phyloP scores from a whole-genome alignment of 2,888 invertebrate species.

The Campoplex nolae region DNA sequence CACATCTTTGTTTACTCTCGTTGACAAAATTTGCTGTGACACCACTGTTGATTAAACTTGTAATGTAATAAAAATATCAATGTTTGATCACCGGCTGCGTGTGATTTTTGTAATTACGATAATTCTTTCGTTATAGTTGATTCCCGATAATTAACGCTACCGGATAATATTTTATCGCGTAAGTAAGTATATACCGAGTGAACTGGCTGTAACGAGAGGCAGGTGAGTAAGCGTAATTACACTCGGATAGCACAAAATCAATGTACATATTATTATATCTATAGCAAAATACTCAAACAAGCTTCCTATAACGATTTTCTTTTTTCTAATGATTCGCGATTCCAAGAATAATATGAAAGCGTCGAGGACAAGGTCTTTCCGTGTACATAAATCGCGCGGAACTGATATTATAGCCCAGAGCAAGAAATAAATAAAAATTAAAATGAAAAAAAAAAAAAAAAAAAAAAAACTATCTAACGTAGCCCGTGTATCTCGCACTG shows the following conservation, averaged over 20 bases:
- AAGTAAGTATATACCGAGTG: neutral
- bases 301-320: conserved; percentile 47
- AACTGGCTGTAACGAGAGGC: conserved; percentile 28
- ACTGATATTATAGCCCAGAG: conserved; percentile 54
- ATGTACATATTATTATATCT: neutral
- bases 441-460: conserved; percentile 16
- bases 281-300: conserved; percentile 16
- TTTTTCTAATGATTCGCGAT: conserved; percentile 48
- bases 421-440: conserved; percentile 33
- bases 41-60: neutral
- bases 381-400: conserved; percentile 49
- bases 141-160: conserved; percentile 27
- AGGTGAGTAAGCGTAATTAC: conserved; percentile 53
- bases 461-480: conserved; percentile 6
- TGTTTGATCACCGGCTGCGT: neutral
- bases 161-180: conserved; percentile 25
- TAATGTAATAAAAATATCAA: neutral
- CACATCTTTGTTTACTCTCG: neutral
- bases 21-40: neutral
- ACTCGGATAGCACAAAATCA: conserved; percentile 12
- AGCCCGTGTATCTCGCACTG: conserved; percentile 6
- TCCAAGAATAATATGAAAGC: conserved; percentile 66
- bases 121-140: conserved; percentile 31
- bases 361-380: conserved; percentile 63
- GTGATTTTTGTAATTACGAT: neutral